These are phyloP conservation scores for Hymenopus coronatus DNA, from an alignment of 2,888 invertebrate species.

Conservation along the genomic window DNA sequence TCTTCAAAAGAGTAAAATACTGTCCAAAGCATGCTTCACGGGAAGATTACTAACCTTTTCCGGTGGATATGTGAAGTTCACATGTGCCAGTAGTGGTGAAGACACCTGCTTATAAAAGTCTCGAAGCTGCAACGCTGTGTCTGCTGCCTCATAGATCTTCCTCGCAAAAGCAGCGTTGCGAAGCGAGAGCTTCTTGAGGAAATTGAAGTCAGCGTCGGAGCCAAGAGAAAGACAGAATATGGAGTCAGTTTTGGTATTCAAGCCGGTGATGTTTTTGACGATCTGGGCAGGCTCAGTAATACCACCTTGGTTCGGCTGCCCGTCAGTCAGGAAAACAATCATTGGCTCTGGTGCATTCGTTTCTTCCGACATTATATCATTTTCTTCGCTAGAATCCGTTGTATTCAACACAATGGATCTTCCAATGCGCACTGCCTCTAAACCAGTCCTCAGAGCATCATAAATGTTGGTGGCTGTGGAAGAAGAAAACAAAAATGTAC, in stretches of 20 bases:
- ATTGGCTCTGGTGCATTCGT: conserved; percentile 53
- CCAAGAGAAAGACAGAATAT: conserved; percentile 72
- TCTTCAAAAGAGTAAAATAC: too few species aligned
- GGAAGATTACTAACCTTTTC: conserved; percentile 47
- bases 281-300: conserved; percentile 49
- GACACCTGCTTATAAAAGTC: conserved; percentile 68
- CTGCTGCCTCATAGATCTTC: conserved; percentile 69
- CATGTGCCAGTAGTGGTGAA: conserved; percentile 63
- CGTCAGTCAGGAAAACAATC: conserved; percentile 65
- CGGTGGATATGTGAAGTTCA: conserved; percentile 61
- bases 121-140: conserved; percentile 63
- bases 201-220: conserved; percentile 62
- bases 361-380: not conserved
- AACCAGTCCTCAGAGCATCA: conserved; percentile 57
- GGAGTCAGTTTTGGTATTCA: conserved; percentile 49
- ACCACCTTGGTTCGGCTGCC: conserved; percentile 60
- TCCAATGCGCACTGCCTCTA: conserved; percentile 50
- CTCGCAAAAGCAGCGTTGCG: conserved; percentile 66
- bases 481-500: not conserved
- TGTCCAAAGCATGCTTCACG: too few species aligned
- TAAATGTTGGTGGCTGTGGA: conserved; percentile 63
- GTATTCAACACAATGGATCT: conserved; percentile 33
- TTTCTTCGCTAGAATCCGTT: conserved; percentile 28
- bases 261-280: conserved; percentile 52
- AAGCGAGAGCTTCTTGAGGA: conserved; percentile 63